Percentiles rank a stretch among this genome's conserved stretches.
Evolutionary conservation across 2,113 vertebrate species (phyloP).

Genomic region (Picathartes gymnocephalus): DNA sequence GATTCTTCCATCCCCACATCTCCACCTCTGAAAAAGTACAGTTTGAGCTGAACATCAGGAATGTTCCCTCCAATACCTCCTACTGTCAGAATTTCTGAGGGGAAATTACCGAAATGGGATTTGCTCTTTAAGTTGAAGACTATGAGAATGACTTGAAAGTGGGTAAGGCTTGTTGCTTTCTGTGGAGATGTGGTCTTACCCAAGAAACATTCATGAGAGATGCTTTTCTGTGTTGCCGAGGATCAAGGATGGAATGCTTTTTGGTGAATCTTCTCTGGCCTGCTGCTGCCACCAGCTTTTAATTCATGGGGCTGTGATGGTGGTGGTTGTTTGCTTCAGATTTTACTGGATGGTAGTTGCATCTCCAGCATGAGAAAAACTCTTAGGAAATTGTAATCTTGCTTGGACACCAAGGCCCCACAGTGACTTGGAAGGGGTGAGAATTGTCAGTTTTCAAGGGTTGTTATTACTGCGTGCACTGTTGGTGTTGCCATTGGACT

Average conservation of each 20-base stretch:
- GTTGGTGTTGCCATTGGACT: background rate
- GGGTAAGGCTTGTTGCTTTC: background rate
- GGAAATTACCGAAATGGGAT: background rate
- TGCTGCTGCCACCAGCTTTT: background rate
- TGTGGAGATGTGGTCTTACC: background rate
- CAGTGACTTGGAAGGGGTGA: background rate
- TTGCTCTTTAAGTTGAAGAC: background rate
- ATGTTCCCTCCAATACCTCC: background rate
- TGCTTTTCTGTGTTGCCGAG: background rate
- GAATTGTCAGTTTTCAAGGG: background rate
- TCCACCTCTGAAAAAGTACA: background rate
- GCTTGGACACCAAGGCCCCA: background rate
- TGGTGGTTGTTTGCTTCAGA: background rate
- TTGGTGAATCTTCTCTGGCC: background rate
- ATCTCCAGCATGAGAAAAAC: background rate
- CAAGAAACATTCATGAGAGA: accelerated
- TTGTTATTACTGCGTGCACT: background rate
- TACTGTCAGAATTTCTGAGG: background rate
- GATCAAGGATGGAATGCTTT: background rate
- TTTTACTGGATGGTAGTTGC: background rate
- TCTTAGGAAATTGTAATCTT: background rate
- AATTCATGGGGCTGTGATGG: background rate
- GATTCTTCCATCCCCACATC: background rate
- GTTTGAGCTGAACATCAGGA: background rate
- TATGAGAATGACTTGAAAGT: background rate